These are phyloP conservation scores for Drosophila aff. DNA, from an alignment of 1,140 invertebrate species.

Conservation along the genomic window DNA sequence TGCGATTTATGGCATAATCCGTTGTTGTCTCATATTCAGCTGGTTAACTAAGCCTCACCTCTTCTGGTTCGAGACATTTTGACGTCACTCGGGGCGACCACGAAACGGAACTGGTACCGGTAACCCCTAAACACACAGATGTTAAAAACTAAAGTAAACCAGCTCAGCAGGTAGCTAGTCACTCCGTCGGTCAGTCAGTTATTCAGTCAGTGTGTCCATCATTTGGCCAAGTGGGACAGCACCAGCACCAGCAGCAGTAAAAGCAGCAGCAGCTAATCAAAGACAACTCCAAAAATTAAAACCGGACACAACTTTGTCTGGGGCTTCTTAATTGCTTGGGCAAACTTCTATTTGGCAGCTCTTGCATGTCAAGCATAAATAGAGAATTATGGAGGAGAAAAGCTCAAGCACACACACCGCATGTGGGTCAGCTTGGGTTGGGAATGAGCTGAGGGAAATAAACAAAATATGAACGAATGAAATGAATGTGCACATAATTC, in stretches of 20 bases:
- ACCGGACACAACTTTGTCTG: conserved; percentile 49
- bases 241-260: conserved; percentile 32
- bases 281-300: conserved; percentile 60
- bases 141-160: conserved; percentile 66
- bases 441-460: conserved; percentile 6
- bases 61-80: conserved; percentile 31
- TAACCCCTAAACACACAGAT: conserved; percentile 54
- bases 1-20: conserved; percentile 32
- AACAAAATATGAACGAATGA: conserved; percentile 24
- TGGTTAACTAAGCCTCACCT: conserved; percentile 12
- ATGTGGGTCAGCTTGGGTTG: conserved; percentile 42
- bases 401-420: conserved; percentile 1
- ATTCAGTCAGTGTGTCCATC: conserved; percentile 25
- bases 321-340: conserved; percentile 51
- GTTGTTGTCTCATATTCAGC: conserved; percentile 20
- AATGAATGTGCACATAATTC: conserved; percentile 38
- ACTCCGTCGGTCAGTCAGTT: conserved; percentile 30
- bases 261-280: conserved; percentile 56
- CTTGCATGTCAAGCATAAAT: conserved; percentile 54
- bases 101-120: conserved; percentile 70
- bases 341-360: conserved; percentile 46
- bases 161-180: conserved; percentile 72
- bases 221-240: conserved; percentile 50
- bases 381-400: conserved; percentile 47
- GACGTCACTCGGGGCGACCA: conserved; percentile 45